Base-by-base conservation (phyloP, 2,113 vertebrate species). In the Mastomys natalensis region DNA sequence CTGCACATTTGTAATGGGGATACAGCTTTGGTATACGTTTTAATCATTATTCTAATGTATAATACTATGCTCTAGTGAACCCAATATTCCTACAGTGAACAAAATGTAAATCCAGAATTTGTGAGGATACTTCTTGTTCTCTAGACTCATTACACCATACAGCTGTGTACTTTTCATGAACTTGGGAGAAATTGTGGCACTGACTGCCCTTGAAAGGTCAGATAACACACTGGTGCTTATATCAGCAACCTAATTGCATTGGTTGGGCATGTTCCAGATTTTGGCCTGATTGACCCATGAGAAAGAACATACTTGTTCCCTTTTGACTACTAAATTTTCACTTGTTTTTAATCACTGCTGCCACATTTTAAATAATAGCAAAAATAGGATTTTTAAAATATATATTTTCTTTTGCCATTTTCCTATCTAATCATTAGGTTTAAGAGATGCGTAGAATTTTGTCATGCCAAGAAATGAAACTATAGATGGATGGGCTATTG, bases 271-370 rank as follows among this genome's bases (percentile, higher is more conserved):
- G 74, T 62, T 95, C 31, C 78, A 74, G 68, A 85, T 37, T 17
- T 91, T 86, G 62, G 58, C 74, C 76, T 94, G 68, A 87, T 37
- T 92, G 87, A 92, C 43, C 73, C 70, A 26, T 93, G 82, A 87
- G 60, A 73, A 96, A 85, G 37, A 64, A 82, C 16, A 53, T 12
- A 22, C 16, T 92, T 66, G 93, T 66, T 85, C n/a, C 29, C 89
- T 7, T 95, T 60, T 86, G 58, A 15, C 31, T 80, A 72, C 26
- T 62, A 43, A 58, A 29, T 92, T 96, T 96, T 92, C 12, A 91
- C 21, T 26, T 80, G 4, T 70, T 97, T 77, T 66, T 91, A 93
- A 82, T 94, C 81, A 78, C 21, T 82, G 19, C 5, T 29, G 74
- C 31, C 70, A 3, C 51, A 85, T 66, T 66, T 76, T 48, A 11